phyloP scores from a whole-genome alignment of 2,888 invertebrate species.

The Tetragnatha montana region DNA sequence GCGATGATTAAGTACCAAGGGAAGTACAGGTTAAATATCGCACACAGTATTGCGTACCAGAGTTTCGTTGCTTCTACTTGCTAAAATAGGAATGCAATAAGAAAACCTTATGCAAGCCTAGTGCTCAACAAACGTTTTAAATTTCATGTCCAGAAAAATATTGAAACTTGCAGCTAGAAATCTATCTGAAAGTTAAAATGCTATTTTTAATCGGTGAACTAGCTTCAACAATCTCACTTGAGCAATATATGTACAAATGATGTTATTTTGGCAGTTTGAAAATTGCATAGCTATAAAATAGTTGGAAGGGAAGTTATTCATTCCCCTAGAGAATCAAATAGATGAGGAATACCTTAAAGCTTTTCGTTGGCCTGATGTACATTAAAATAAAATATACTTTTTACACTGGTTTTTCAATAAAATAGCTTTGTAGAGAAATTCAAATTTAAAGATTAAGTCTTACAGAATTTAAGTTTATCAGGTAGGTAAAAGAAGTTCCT shows the following conservation, averaged over 20 bases:
- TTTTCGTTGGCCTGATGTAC: no score
- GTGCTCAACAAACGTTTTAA: neutral
- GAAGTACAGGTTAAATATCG: neutral
- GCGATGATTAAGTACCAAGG: neutral
- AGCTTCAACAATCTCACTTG: slow-evolving; percentile 11
- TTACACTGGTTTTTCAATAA: no score
- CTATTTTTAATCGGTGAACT: neutral
- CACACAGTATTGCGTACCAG: neutral
- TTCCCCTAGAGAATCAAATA: neutral
- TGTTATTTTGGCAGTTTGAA: neutral
- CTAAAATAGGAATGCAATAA: neutral
- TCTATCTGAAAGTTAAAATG: slow-evolving; percentile 9
- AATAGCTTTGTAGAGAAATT: no score
- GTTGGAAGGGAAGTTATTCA: neutral
- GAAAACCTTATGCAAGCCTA: neutral
- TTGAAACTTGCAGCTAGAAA: slow-evolving; percentile 1
- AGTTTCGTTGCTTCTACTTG: neutral
- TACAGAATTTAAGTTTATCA: no score
- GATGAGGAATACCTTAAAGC: neutral
- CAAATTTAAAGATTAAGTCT: no score
- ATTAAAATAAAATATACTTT: no score
- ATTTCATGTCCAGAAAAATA: neutral
- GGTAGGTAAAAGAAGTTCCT: no score
- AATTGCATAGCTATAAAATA: neutral
- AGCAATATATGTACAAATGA: neutral